Evolutionary conservation across 2,888 invertebrate genomes (phyloP), one percentile per base, ranked within the genome.

Genomic region (Ligdia adustata): DNA sequence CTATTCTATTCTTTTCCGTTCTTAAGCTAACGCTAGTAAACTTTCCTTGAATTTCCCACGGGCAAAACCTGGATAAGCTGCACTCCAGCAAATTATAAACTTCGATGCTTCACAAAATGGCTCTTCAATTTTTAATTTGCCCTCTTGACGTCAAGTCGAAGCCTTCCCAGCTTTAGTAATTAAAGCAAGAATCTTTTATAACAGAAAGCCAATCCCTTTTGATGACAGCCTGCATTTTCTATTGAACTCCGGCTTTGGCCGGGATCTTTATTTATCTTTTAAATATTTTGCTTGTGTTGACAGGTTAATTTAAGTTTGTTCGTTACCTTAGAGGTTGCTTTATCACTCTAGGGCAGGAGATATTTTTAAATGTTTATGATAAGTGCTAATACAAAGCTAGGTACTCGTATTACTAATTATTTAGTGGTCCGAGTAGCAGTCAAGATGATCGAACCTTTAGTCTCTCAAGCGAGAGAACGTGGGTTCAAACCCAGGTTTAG

Each of bases 131-230:
- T 22, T 22, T 22, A 22, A 22, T 22, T 22, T 22, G 22, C 6
- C 22, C 22, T 18, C 18, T n/a, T n/a, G 18, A 18, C 18, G 6
- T 22, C 6, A 1, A 28, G 6, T 22, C 6, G 3, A 28, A 28
- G 28, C 13, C 13, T 3, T 9, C 7, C 9, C 6, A 13, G 7
- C 28, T n/a, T n/a, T 18, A 38, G 12, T 38, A 18, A 38, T 27
- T 27, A 37, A 27, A 37, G 28, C 28, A 9, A 16, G 16, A 4
- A 38, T 16, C 18, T 18, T 22, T 22, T 22, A n/a, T 22, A 22
- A 7, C 7, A n/a, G 3, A 34, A 13, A 22, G 4, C 6, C 20
- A 20, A 20, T 12, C 20, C 22, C 13, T 22, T 34, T 31, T 31
- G 29, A 9, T 7, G 22, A 22, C 7, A 13, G 13, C 13, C 12